Percentiles rank a stretch among this genome's conserved stretches.
phyloP scores from a whole-genome alignment of 2,797 vertebrate species.

The Microctenopoma stevenorrisi region DNA sequence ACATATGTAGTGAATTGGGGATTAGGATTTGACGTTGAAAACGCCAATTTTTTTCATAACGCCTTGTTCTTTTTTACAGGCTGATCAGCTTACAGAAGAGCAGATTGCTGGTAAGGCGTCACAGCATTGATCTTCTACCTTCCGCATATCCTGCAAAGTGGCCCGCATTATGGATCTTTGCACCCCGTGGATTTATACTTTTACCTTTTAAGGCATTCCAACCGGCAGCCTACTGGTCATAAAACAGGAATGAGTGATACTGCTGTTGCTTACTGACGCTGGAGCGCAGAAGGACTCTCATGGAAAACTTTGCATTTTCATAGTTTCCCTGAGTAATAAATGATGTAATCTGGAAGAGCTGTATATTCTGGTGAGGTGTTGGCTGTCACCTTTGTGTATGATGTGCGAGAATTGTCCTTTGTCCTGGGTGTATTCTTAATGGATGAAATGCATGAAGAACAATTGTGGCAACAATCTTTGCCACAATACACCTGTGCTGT shows the following conservation, averaged over 20 bases:
- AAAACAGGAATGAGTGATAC: slow-evolving; percentile 79
- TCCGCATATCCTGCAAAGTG: slow-evolving; percentile 57
- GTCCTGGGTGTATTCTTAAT: slow-evolving; percentile 60
- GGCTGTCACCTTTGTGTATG: slow-evolving; percentile 17
- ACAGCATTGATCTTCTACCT: slow-evolving; percentile 57
- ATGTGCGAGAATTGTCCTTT: slow-evolving; percentile 49
- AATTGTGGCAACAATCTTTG: background rate
- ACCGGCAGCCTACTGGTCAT: slow-evolving; percentile 68
- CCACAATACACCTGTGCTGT: slow-evolving; percentile 12
- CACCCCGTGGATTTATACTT: slow-evolving; percentile 80
- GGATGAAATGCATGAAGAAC: slow-evolving; percentile 27
- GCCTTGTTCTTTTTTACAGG: slow-evolving; percentile 83
- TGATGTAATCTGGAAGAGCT: slow-evolving; percentile 71
- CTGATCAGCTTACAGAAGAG: slow-evolving; percentile 99
- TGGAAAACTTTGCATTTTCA: slow-evolving; percentile 76
- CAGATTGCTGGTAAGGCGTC: slow-evolving; percentile 97
- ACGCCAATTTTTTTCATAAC: slow-evolving; percentile 11
- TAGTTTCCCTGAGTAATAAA: slow-evolving; percentile 61
- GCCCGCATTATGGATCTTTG: slow-evolving; percentile 70
- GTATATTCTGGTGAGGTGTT: slow-evolving; percentile 34
- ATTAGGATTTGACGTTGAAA: background rate
- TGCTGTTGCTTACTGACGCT: slow-evolving; percentile 61
- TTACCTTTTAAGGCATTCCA: slow-evolving; percentile 84
- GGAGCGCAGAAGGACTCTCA: slow-evolving; percentile 61
- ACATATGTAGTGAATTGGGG: background rate